A percentile compares a stretch with the other conserved stretches of the same genome.
Conservation (phyloP, 2,797 vertebrate genomes). For the Allobates femoralis region DNA sequence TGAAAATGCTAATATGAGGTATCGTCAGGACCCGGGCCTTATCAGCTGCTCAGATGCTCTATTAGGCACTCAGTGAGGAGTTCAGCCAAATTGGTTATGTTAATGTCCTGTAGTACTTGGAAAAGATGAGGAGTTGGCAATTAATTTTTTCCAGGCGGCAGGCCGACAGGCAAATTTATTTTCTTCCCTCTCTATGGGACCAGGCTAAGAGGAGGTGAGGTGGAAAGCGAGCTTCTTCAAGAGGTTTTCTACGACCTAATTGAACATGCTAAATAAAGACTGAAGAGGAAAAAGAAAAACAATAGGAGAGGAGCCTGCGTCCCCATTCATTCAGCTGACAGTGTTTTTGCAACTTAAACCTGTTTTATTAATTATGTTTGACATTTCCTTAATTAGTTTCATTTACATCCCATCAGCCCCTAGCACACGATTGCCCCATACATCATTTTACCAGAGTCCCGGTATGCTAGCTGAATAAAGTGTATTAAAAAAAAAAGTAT, state of each 20-base stretch:
- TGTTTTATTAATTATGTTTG: constrained; percentile 89
- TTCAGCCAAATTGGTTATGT: constrained; percentile 98
- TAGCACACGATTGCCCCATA: constrained; percentile 88
- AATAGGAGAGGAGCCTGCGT: constrained; percentile 74
- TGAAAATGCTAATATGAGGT: constrained; percentile 91
- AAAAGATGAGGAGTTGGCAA: constrained; percentile 93
- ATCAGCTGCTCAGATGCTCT: constrained; percentile 92
- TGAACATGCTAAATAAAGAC: constrained; percentile 78
- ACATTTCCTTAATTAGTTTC: constrained; percentile 89
- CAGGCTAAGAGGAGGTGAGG: constrained; percentile 72
- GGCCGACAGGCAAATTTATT: constrained; percentile 93
- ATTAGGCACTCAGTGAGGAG: constrained; percentile 96
- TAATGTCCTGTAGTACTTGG: constrained; percentile 96
- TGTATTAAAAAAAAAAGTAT: constrained; percentile 62
- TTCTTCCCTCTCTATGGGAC: constrained; percentile 84
- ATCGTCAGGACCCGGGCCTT: constrained; percentile 83
- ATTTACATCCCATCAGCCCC: constrained; percentile 88
- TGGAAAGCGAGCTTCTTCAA: constrained; percentile 67
- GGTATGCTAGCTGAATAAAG: constrained; percentile 75
- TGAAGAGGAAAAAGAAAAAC: constrained; percentile 71
- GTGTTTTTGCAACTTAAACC: constrained; percentile 84
- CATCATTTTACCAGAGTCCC: constrained; percentile 82
- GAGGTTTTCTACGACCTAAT: constrained; percentile 83
- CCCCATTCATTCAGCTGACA: constrained; percentile 84
- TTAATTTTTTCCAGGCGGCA: constrained; percentile 92